phyloP scores from a whole-genome alignment of 2,888 invertebrate genomes.

The Carterocephalus palaemon region DNA sequence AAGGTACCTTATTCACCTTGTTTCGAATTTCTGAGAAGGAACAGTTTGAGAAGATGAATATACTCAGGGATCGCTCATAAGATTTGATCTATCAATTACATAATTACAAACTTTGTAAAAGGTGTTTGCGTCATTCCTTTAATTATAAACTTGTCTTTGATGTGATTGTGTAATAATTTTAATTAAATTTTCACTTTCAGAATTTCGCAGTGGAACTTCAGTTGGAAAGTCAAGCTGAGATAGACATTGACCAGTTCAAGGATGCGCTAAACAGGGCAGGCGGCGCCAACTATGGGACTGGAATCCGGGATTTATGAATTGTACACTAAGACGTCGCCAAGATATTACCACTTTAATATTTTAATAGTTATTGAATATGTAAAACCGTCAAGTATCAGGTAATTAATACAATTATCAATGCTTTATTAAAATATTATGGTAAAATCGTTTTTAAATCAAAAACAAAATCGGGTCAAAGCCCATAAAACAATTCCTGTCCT shows the following conservation, averaged over 20 bases:
- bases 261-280: conserved; percentile 85
- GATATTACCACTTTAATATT: conserved; percentile 40
- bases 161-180: conserved; percentile 18
- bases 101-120: too few relatives aligned
- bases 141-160: too few relatives aligned
- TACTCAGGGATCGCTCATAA: too few relatives aligned
- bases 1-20: too few relatives aligned
- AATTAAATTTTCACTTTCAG: conserved; percentile 65
- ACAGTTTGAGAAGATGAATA: too few relatives aligned
- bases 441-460: conserved; percentile 13
- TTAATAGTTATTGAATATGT: conserved; percentile 34
- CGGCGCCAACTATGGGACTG: conserved; percentile 90
- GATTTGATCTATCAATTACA: too few relatives aligned
- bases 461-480: conserved; percentile 21
- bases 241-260: conserved; percentile 84
- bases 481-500: too few relatives aligned
- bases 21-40: too few relatives aligned
- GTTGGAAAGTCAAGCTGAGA: conserved; percentile 82
- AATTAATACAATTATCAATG: conserved; percentile 16
- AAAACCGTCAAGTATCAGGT: conserved; percentile 16
- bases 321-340: conserved; percentile 38
- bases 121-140: too few relatives aligned
- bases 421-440: conserved; percentile 17
- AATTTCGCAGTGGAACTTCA: conserved; percentile 88
- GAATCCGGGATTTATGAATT: conserved; percentile 82